Evolutionary conservation across 1,140 invertebrate genomes (phyloP).

Genomic region (Archivesica marissinica): DNA sequence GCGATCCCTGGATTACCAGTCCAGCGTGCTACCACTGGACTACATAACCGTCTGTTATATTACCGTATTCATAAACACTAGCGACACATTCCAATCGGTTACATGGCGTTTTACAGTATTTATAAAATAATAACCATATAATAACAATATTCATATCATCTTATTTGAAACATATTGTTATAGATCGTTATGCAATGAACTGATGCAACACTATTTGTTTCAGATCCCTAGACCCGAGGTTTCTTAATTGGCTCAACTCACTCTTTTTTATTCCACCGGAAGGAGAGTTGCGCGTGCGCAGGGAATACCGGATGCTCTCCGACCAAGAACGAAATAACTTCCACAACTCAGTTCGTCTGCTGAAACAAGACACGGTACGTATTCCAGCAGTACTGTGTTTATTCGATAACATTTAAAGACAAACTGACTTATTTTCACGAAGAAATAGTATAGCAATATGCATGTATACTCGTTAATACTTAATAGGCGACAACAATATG

Average conservation of each 20-base stretch:
- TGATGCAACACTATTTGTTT: conserved; percentile 16
- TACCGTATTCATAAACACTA: background rate
- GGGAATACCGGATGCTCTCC: conserved; percentile 83
- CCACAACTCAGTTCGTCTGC: conserved; percentile 79
- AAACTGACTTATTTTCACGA: too few relatives aligned
- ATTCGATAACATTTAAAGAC: too few relatives aligned
- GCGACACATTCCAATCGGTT: too few relatives aligned
- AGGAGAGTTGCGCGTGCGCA: conserved; percentile 71
- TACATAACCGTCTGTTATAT: too few relatives aligned
- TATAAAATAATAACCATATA: background rate
- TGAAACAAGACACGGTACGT: conserved; percentile 83
- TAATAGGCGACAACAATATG: too few relatives aligned
- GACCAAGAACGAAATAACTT: conserved; percentile 80
- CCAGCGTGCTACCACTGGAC: too few relatives aligned
- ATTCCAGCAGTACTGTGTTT: too few relatives aligned
- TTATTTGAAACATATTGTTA: background rate
- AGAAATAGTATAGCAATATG: too few relatives aligned
- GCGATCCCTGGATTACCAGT: too few relatives aligned
- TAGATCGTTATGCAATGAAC: conserved; percentile 27
- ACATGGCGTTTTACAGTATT: background rate
- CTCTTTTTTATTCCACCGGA: conserved; percentile 70
- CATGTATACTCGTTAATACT: too few relatives aligned
- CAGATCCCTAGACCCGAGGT: conserved; percentile 65
- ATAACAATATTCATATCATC: background rate
- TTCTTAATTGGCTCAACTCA: conserved; percentile 70